phyloP scores from a whole-genome alignment of 2,888 invertebrate genomes.

The Cephalotes varians region DNA sequence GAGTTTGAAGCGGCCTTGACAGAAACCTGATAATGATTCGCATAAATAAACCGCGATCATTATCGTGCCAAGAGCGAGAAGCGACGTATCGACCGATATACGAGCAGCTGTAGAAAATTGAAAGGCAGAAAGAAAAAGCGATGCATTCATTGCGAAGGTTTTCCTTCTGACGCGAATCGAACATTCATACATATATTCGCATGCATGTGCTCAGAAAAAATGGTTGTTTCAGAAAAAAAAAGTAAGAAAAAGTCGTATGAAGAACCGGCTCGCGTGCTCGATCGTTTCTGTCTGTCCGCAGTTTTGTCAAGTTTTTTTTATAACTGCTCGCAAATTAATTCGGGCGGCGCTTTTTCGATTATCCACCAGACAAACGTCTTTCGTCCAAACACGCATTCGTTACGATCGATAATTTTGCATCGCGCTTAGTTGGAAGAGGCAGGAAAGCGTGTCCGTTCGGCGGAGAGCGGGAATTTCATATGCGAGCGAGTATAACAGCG shows the following conservation, averaged over 20 bases:
- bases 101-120: neutral
- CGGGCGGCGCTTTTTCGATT: conserved; percentile 41
- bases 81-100: neutral
- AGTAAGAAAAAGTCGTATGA: too few species aligned
- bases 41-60: neutral
- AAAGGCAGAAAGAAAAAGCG: neutral
- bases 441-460: conserved; percentile 13
- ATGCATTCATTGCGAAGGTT: neutral
- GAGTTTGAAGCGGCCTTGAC: neutral
- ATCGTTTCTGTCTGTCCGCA: conserved; percentile 16
- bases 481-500: conserved; percentile 33
- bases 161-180: conserved; percentile 13
- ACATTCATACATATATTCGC: neutral
- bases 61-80: neutral
- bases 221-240: too few species aligned
- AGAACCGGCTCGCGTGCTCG: conserved; percentile 33
- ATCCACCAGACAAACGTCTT: conserved; percentile 3
- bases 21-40: conserved; percentile 9
- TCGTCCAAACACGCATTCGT: conserved; percentile 34
- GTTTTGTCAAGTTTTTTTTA: conserved; percentile 34
- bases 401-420: conserved; percentile 22
- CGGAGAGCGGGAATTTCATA: conserved; percentile 48
- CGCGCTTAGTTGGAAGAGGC: conserved; percentile 13
- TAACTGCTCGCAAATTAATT: conserved; percentile 34
- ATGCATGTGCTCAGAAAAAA: neutral